Evolutionary conservation across 2,888 invertebrate genomes (phyloP).

Genomic region (Cheilosia vernalis): DNA sequence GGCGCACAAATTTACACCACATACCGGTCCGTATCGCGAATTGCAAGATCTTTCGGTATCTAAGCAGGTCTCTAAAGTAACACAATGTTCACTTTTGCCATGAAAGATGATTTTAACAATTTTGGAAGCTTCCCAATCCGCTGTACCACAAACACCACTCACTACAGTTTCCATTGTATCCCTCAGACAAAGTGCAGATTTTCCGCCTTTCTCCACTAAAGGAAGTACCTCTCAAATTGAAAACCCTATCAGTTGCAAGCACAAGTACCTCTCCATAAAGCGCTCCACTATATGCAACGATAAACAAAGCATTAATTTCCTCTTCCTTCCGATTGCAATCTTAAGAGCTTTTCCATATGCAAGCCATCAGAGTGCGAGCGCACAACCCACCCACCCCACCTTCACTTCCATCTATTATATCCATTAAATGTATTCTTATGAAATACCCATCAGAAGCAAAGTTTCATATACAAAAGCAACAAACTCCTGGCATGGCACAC

Average conservation of each 20-base stretch:
- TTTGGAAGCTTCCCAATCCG: no score
- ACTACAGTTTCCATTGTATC: no score
- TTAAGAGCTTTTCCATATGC: constrained; percentile 30
- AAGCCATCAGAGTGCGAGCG: constrained; percentile 19
- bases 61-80: no score
- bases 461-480: constrained; percentile 43
- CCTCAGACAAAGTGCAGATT: no score
- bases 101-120: no score
- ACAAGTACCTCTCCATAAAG: background rate
- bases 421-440: constrained; percentile 63
- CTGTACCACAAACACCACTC: no score
- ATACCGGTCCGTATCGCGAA: no score
- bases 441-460: constrained; percentile 56
- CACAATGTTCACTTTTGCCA: no score
- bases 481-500: constrained; percentile 25
- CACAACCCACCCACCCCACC: background rate
- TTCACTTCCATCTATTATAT: constrained; percentile 18
- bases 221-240: constrained; percentile 22
- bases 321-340: constrained; percentile 33
- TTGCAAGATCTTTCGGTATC: no score
- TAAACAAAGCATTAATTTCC: constrained; percentile 39
- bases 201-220: background rate
- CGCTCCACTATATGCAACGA: background rate
- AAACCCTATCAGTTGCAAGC: constrained; percentile 9
- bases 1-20: no score